Base-by-base conservation (phyloP, 53 echinoderm and acorn worm species). In the Crossaster papposus region DNA sequence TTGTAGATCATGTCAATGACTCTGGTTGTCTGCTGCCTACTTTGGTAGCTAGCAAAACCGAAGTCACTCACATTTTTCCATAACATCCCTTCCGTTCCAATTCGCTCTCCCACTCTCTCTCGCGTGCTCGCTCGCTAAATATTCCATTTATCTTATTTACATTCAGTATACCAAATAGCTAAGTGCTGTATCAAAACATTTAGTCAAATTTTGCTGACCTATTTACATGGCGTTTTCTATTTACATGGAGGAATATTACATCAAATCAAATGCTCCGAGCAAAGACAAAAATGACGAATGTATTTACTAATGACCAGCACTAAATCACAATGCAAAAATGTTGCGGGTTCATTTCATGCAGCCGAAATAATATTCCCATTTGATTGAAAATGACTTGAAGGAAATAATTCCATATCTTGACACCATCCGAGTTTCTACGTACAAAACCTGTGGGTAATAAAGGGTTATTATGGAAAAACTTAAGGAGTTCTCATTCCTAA, bases 141-240 rank as follows among this genome's bases (percentile, higher is more conserved):
- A 77, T 87, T 72, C 9, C 26, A 52, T 31, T 15, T 87, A 51
- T 30, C 77, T 37, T 87, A 87, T 87, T 75, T 87, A 87, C 87
- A 87, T 55, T 87, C 63, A 30, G 84, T 86, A 44, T 44, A 86
- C 30, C 87, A 87, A 87, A 87, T 36, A 30, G 63, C 53, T 85
- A 82, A 33, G 55, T 70, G 68, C n/a, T 68, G 68, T 68, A 26
- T 82, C 35, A 65, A 55, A 65, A 33, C 54, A 32, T 58, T 81
- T 65, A 15, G 22, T 58, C 58, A 20, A 58, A 70, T 68, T 1
- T 85, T 11, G 22, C 51, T 24, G 33, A 52, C 31, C 15, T 36
- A 35, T 74, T 2, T 74, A 72, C 54, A 52, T 20, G 44, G 54
- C 50, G 33, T 26, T 20, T 24, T 30, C 51, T 74, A 72, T 72